Evolutionary conservation across 2,797 vertebrate genomes (phyloP).

Genomic region (Champsocephalus esox): DNA sequence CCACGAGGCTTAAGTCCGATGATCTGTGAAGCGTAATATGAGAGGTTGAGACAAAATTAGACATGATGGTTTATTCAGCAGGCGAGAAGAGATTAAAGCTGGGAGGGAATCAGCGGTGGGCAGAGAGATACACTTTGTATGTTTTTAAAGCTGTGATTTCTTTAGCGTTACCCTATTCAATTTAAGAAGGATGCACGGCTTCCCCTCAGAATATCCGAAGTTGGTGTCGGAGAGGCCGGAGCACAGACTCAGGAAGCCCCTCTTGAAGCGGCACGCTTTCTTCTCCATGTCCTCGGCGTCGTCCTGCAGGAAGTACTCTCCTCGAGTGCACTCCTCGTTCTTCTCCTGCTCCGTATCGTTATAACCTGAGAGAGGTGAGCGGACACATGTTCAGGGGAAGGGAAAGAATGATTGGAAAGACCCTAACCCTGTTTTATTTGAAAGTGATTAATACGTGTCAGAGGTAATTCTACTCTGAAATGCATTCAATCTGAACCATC

Average conservation of each 20-base stretch:
- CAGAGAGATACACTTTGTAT: background rate
- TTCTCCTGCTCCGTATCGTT: slow-evolving; percentile 87
- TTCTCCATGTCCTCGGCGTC: slow-evolving; percentile 62
- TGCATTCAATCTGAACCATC: too few relatives aligned
- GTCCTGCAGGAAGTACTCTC: slow-evolving; percentile 85
- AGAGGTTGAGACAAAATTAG: slow-evolving; percentile 29
- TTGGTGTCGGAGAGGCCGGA: slow-evolving; percentile 87
- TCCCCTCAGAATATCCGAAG: slow-evolving; percentile 91
- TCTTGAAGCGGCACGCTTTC: slow-evolving; percentile 89
- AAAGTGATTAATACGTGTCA: too few relatives aligned
- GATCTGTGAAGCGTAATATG: slow-evolving; percentile 82
- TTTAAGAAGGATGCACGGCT: slow-evolving; percentile 93
- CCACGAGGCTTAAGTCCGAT: slow-evolving; percentile 93
- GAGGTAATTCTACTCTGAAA: too few relatives aligned
- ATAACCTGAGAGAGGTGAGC: slow-evolving; percentile 83
- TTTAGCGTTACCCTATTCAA: slow-evolving; percentile 91
- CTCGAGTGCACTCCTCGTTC: slow-evolving; percentile 83
- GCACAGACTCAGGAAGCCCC: slow-evolving; percentile 85
- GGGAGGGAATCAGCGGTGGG: slow-evolving; percentile 1
- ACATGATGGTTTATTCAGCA: slow-evolving; percentile 25
- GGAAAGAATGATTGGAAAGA: slow-evolving; percentile 6
- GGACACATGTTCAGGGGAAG: slow-evolving; percentile 2
- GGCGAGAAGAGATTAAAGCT: background rate
- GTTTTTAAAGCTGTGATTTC: background rate
- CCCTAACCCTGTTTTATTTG: too few relatives aligned